Base-by-base conservation (phyloP, 2,888 invertebrate genomes). In the Aspidiotus rigidus region DNA sequence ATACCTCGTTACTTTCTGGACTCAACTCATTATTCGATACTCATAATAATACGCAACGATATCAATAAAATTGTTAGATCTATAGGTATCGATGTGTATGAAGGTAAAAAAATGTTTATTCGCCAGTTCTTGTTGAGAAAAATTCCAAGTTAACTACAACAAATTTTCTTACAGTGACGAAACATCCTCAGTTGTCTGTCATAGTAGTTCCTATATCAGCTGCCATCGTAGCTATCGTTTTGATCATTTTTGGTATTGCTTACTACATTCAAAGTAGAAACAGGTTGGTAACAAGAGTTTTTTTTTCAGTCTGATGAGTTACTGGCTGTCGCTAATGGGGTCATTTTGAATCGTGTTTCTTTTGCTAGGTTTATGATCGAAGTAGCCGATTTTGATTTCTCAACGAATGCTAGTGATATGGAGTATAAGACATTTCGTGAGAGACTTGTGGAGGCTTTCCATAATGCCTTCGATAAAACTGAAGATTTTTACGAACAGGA, bases 361-460 rank as follows among this genome's bases (percentile, higher is more conserved):
- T 42, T 61, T 55, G 41, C 10, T 15, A 71, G 71, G 42, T 71
- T 67, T 64, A 69, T 66, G 55, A 66, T 72, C 28, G 70, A 72
- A 39, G 72, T 73, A 28, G 93, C 93, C 0, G 89, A 93, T 78
- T 93, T 93, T 76, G 90, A 93, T 78, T 93, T 93, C 77, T 67
- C 67, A 11, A 90, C 91, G 0, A 88, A 87, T 75, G 72, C 73
- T 2, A 74, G 72, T 10, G 89, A 91, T 73, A 82, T 90, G 79
- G 91, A 92, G 75, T 93, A 91, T 77, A 92, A 90, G 80, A 90
- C 92, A 16, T 93, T 93, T 77, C 82, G 83, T 64, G 91, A 92
- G 76, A 83, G 93, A 57, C 82, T 93, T 1, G 81, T 86, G 54
- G 92, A 92, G 73, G 89, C 91, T 57, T 83, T 93, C 75, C 79